A percentile compares a stretch with the other conserved stretches of the same genome.
These are phyloP conservation scores for Allacma fusca DNA, from an alignment of 2,888 invertebrate genomes.

Conservation along the genomic window DNA sequence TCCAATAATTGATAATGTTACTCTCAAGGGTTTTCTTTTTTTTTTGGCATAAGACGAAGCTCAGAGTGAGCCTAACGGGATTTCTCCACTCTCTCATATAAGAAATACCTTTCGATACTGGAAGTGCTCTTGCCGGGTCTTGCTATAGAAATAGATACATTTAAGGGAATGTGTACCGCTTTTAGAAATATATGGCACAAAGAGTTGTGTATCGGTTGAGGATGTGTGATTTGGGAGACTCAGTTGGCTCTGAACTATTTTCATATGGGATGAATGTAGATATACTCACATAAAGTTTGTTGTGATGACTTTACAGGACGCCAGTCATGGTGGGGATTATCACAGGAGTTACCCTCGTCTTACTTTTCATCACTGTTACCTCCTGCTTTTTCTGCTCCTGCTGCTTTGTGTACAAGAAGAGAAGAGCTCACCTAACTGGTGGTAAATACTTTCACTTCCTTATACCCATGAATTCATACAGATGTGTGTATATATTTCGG, in stretches of 20 bases:
- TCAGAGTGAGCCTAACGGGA: too few relatives aligned
- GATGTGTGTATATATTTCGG: background rate
- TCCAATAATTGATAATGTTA: constrained; percentile 27
- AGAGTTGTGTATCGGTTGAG: too few relatives aligned
- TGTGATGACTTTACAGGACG: constrained; percentile 61
- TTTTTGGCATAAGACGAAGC: background rate
- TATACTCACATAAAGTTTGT: background rate
- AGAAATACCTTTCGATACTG: background rate
- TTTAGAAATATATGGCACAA: too few relatives aligned
- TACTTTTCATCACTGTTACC: constrained; percentile 63
- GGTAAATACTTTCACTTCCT: constrained; percentile 22
- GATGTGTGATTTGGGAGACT: too few relatives aligned
- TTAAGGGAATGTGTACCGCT: too few relatives aligned
- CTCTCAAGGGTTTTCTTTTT: background rate
- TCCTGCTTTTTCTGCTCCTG: constrained; percentile 64
- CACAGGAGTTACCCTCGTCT: constrained; percentile 63
- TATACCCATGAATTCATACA: constrained; percentile 10
- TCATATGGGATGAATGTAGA: background rate
- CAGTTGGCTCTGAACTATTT: too few relatives aligned
- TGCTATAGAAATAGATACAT: too few relatives aligned
- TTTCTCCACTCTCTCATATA: background rate
- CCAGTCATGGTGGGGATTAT: constrained; percentile 64
- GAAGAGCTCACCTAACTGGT: constrained; percentile 51
- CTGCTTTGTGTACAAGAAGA: constrained; percentile 64
- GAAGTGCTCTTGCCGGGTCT: background rate